Percentiles rank a stretch among this genome's conserved stretches.
phyloP scores from a whole-genome alignment of 1,140 invertebrate genomes.

The Pseudoatta argentina region DNA sequence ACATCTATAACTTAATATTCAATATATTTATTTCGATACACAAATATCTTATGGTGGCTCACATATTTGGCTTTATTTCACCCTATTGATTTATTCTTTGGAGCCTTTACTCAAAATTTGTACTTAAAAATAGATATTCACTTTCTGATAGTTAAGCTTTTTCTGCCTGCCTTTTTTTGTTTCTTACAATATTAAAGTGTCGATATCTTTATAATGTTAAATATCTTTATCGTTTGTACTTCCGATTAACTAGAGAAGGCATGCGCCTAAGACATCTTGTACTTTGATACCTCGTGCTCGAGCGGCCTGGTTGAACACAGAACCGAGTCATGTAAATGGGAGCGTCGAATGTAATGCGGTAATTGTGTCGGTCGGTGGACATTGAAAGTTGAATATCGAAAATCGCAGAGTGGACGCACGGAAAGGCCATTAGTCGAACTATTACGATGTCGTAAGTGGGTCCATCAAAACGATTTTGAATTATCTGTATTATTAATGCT shows the following conservation, averaged over 20 bases:
- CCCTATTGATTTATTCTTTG: too few relatives aligned
- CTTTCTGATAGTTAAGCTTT: not conserved
- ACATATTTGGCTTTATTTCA: too few relatives aligned
- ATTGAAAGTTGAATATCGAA: constrained; percentile 57
- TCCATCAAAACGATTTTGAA: constrained; percentile 48
- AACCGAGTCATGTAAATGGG: constrained; percentile 34
- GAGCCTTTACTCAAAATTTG: too few relatives aligned
- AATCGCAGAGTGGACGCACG: constrained; percentile 39
- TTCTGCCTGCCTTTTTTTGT: not conserved
- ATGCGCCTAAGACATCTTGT: not conserved
- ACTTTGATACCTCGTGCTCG: constrained; percentile 26
- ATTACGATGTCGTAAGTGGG: constrained; percentile 47
- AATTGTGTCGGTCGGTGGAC: constrained; percentile 42
- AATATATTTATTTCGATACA: too few relatives aligned
- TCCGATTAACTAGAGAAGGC: not conserved
- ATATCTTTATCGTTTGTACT: not conserved
- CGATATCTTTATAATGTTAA: not conserved
- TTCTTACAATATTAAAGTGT: not conserved
- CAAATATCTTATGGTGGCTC: too few relatives aligned
- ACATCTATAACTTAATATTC: too few relatives aligned
- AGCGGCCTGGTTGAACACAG: constrained; percentile 21
- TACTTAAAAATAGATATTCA: too few relatives aligned
- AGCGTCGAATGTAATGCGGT: constrained; percentile 44
- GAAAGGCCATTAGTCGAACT: constrained; percentile 51
- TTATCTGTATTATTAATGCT: constrained; percentile 45